Percentiles rank a stretch among this genome's conserved stretches.
These are phyloP conservation scores for Megaceryle torquata DNA, from an alignment of 2,113 vertebrate species.

Conservation along the genomic window DNA sequence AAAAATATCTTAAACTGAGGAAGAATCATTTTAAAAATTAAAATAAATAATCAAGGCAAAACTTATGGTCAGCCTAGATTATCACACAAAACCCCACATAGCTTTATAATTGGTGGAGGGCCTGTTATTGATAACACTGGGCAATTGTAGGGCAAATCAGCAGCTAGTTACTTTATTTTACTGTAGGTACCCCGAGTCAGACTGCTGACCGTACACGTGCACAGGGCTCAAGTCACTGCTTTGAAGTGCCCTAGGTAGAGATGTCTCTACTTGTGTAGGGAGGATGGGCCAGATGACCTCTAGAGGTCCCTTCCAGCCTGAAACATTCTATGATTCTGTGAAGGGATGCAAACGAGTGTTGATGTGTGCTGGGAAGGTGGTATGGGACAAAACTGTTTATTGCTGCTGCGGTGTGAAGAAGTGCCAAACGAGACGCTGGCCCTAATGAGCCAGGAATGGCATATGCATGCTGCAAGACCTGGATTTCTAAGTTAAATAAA, in stretches of 20 bases:
- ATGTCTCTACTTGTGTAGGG: no score
- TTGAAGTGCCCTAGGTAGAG: no score
- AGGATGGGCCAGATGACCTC: no score
- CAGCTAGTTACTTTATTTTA: neutral
- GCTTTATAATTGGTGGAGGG: neutral
- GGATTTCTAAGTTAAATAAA: neutral
- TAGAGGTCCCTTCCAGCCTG: no score
- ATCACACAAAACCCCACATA: neutral
- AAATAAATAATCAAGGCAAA: neutral
- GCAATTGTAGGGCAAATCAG: neutral
- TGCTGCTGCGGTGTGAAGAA: neutral
- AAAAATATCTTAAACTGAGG: neutral
- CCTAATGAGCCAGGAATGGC: neutral
- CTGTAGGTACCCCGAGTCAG: neutral
- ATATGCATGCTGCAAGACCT: neutral
- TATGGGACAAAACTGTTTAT: neutral
- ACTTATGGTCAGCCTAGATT: neutral
- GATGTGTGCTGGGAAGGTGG: neutral
- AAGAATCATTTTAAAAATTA: neutral
- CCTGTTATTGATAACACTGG: neutral
- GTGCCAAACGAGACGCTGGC: neutral
- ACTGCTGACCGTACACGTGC: neutral
- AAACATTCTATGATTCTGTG: neutral
- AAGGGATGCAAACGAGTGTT: neutral
- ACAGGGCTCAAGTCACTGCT: neutral